Evolutionary conservation across 2,888 invertebrate genomes (phyloP).

Genomic region (Dysmachus trigonus): DNA sequence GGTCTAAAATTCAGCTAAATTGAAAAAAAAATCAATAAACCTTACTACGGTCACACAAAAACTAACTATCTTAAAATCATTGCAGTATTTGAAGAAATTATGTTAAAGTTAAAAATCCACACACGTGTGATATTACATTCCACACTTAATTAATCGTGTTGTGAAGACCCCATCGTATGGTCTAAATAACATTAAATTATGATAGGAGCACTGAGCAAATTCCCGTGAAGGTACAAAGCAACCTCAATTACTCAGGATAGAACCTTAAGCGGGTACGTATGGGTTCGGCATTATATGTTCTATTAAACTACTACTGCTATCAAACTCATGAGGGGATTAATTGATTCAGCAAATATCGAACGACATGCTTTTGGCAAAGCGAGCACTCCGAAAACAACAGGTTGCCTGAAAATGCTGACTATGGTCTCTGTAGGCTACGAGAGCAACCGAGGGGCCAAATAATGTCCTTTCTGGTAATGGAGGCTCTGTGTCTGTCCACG

Average conservation of each 20-base stretch:
- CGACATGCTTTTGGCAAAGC: neutral
- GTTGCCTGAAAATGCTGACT: neutral
- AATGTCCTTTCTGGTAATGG: neutral
- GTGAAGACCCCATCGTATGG: too few relatives aligned
- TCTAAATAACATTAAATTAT: too few relatives aligned
- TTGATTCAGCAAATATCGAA: neutral
- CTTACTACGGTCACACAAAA: too few relatives aligned
- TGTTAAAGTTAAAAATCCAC: too few relatives aligned
- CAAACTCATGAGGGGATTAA: neutral
- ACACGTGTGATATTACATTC: too few relatives aligned
- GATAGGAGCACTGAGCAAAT: too few relatives aligned
- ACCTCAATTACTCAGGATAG: neutral
- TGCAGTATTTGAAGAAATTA: too few relatives aligned
- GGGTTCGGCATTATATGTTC: neutral
- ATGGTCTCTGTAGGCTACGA: neutral
- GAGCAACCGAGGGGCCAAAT: neutral
- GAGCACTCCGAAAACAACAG: neutral
- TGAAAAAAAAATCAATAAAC: too few relatives aligned
- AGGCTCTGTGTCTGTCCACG: neutral
- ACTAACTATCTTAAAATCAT: too few relatives aligned
- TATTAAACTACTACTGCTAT: neutral
- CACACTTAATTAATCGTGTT: too few relatives aligned
- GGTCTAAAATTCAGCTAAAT: too few relatives aligned
- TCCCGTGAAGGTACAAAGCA: neutral
- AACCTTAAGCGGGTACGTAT: neutral